phyloP scores from a whole-genome alignment of 2,113 vertebrate species.

The Eonycteris spelaea region DNA sequence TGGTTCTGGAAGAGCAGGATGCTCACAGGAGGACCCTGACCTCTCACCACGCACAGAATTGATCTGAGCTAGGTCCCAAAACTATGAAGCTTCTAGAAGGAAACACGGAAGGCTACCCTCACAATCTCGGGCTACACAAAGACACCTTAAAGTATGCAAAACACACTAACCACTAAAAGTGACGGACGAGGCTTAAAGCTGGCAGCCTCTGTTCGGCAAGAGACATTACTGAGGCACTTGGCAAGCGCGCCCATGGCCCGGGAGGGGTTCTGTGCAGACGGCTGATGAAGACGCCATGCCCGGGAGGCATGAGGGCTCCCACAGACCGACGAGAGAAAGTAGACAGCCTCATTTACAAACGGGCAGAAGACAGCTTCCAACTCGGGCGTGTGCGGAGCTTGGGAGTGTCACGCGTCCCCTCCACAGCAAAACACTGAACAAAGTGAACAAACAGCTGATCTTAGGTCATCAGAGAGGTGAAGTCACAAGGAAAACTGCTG shows the following conservation, averaged over 20 bases:
- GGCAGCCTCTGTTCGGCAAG: not conserved
- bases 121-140: not conserved
- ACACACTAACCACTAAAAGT: not conserved
- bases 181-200: not conserved
- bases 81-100: not conserved
- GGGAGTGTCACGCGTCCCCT: fast-evolving
- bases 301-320: not conserved
- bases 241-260: not conserved
- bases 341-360: not conserved
- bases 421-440: too few species aligned
- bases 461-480: too few species aligned
- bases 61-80: not conserved
- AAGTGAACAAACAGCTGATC: not conserved
- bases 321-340: not conserved
- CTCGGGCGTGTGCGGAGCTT: not conserved
- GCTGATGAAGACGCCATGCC: not conserved
- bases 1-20: not conserved
- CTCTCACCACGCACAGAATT: not conserved
- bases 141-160: not conserved
- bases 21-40: not conserved
- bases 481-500: too few species aligned
- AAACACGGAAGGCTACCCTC: not conserved
- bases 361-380: not conserved
- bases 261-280: not conserved
- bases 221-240: not conserved